phyloP scores from a whole-genome alignment of 2,113 vertebrate species.

The Collichthys lucidus region DNA sequence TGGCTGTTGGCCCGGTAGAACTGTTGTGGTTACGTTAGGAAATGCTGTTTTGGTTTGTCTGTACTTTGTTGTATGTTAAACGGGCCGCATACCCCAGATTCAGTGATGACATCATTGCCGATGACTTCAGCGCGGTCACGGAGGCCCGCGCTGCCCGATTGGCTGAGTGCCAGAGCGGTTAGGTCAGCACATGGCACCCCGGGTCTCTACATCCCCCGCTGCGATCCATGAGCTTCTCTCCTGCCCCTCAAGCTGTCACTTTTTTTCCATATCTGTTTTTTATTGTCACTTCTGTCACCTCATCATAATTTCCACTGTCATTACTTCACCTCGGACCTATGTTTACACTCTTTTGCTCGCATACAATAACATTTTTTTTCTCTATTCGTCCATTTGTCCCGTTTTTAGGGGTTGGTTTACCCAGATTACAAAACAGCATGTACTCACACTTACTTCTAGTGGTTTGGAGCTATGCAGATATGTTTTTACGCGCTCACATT shows the following conservation, averaged over 20 bases:
- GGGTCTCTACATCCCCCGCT: constrained; percentile 63
- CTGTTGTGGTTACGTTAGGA: constrained; percentile 95
- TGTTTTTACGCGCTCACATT: not conserved
- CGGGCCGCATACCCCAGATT: constrained; percentile 88
- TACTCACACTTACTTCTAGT: constrained; percentile 1
- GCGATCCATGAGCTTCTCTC: constrained; percentile 51
- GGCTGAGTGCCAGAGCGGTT: constrained; percentile 85
- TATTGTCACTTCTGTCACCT: constrained; percentile 19
- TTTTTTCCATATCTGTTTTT: constrained; percentile 40
- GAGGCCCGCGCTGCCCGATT: constrained; percentile 72
- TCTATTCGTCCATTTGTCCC: not conserved
- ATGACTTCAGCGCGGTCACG: constrained; percentile 79
- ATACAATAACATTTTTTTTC: not conserved
- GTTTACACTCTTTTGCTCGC: constrained; percentile 13
- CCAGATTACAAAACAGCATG: not conserved
- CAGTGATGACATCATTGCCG: constrained; percentile 93
- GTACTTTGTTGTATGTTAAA: constrained; percentile 77
- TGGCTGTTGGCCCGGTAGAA: constrained; percentile 88
- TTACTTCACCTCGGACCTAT: constrained; percentile 26
- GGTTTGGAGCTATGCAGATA: constrained; percentile 4
- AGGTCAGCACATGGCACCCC: constrained; percentile 90
- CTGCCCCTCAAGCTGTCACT: constrained; percentile 53
- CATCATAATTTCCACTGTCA: constrained; percentile 44
- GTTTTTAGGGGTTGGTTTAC: not conserved
- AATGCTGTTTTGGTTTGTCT: constrained; percentile 77